phyloP scores from a whole-genome alignment of 1,140 invertebrate genomes.

The Zaprionus inermis region DNA sequence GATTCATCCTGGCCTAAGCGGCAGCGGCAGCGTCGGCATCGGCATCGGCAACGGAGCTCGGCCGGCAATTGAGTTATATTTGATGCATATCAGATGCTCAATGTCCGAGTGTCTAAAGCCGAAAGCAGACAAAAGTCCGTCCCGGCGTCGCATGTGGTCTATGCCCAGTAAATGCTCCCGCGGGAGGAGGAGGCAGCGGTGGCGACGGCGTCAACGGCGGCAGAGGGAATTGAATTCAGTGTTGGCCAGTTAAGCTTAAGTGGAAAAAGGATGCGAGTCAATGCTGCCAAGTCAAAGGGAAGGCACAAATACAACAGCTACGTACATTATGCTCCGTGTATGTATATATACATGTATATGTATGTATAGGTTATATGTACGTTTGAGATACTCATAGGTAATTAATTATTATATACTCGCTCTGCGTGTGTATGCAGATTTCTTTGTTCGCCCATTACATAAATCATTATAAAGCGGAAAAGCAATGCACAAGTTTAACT shows the following conservation, averaged over 20 bases:
- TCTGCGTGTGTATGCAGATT: conserved; percentile 35
- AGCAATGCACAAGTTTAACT: conserved; percentile 75
- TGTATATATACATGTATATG: not conserved
- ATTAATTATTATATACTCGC: conserved; percentile 46
- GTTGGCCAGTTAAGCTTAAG: conserved; percentile 48
- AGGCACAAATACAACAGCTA: conserved; percentile 14
- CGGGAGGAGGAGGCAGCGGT: conserved; percentile 34
- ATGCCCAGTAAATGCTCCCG: conserved; percentile 69
- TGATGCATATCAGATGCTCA: conserved; percentile 80
- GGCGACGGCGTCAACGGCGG: conserved; percentile 10
- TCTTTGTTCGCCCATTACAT: conserved; percentile 45
- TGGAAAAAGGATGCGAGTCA: conserved; percentile 44
- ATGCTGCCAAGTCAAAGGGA: conserved; percentile 33
- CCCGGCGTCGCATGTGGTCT: conserved; percentile 43
- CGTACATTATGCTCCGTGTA: conserved; percentile 3
- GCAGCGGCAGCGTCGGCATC: conserved; percentile 13
- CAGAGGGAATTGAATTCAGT: conserved; percentile 49
- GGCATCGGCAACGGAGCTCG: conserved; percentile 28
- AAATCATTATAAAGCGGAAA: conserved; percentile 67
- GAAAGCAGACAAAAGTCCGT: conserved; percentile 47
- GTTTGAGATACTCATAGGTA: conserved; percentile 7
- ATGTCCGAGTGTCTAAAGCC: conserved; percentile 52
- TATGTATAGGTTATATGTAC: not conserved
- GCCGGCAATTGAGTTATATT: conserved; percentile 78
- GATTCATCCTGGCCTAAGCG: conserved; percentile 58